A percentile compares a stretch with the other conserved stretches of the same genome.
Conservation (phyloP, 2,113 vertebrate species). For the Bettongia penicillata region DNA sequence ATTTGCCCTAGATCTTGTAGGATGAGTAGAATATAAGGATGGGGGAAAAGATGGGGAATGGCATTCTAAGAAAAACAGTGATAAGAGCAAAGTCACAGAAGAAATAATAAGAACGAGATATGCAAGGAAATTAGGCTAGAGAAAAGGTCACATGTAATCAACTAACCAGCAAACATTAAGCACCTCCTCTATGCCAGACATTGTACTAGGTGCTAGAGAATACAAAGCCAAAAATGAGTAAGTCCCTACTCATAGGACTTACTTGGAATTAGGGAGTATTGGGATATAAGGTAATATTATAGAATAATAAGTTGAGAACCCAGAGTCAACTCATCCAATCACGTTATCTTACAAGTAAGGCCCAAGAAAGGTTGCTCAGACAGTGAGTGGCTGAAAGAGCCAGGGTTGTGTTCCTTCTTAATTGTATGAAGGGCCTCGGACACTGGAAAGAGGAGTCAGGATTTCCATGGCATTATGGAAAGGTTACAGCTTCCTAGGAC, state of each 20-base stretch:
- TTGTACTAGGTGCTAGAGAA: background rate
- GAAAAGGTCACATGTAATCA: background rate
- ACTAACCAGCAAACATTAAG: background rate
- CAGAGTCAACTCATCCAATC: background rate
- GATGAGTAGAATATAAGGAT: background rate
- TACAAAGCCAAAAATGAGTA: background rate
- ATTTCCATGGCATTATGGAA: background rate
- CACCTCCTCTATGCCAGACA: background rate
- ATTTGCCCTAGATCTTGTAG: background rate
- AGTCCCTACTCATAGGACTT: background rate
- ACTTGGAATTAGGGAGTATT: background rate
- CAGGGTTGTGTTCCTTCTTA: background rate
- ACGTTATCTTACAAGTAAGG: background rate
- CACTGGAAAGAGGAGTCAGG: background rate
- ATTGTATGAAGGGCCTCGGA: background rate
- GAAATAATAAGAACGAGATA: background rate
- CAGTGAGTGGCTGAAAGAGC: background rate
- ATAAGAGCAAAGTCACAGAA: background rate
- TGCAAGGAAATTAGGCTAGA: background rate
- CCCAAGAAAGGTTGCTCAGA: background rate
- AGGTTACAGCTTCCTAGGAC: background rate
- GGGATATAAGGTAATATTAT: background rate
- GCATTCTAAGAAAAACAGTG: background rate
- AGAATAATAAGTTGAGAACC: background rate
- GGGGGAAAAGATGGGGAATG: background rate